Evolutionary conservation across 2,113 vertebrate species (phyloP), one percentile per base, ranked within the genome.

Genomic region (Megaceryle maxima): DNA sequence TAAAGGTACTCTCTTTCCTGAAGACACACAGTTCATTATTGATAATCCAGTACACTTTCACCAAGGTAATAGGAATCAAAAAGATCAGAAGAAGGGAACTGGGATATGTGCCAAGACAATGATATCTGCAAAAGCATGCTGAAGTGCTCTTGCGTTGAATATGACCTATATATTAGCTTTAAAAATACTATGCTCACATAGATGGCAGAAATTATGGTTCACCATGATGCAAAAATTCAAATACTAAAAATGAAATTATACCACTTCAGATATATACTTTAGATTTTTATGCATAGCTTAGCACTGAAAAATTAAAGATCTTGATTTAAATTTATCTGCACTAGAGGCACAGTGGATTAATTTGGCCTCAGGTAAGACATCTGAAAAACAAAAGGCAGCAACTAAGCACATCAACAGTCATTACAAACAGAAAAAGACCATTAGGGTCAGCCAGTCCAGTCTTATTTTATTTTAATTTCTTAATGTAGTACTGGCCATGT

Each of bases 341-440:
- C 6, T 78, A 94, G 66, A 73, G 72, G 39, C 31, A 76, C 3
- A 33, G 28, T 79, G 20, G 33, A 93, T 82, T 67, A 66, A 86
- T 72, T 76, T 94, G 75, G 33, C 35, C 33, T 63, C 85, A n/a
- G 21, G 53, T 84, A 91, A 88, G 76, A 73, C 85, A 95, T 86
- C 64, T 69, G 70, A 83, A 96, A 96, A 82, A 80, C 37, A 90
- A 83, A 91, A 82, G 81, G 29, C 56, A 87, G 18, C 35, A 5
- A 74, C 50, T 95, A 73, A 91, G 39, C 93, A 89, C 44, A 63
- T 75, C 69, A 94, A 63, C 37, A 91, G n/a, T 88, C 24, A 75
- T 60, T 79, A 91, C 39, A 92, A 60, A 88, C 5, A 88, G 37
- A 44, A 94, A 78, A 87, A 94, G 55, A 17, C 9, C 5, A 60